Conservation (phyloP, 2,113 vertebrate genomes). For the Bothrops jararaca region DNA sequence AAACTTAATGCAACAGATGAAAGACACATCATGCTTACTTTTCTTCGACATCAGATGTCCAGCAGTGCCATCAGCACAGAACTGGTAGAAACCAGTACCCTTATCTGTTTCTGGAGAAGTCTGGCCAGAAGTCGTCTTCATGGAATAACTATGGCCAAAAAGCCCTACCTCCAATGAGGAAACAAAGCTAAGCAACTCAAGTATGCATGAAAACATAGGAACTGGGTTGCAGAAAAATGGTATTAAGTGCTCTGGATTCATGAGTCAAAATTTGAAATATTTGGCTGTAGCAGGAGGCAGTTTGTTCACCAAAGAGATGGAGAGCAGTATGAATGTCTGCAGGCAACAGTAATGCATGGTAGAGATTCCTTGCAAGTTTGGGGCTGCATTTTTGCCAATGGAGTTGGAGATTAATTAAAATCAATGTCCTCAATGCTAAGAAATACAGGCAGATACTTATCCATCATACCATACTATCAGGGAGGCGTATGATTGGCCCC, state of each 20-base stretch:
- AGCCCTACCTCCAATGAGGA: neutral
- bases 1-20: neutral
- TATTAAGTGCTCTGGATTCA: neutral
- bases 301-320: no score
- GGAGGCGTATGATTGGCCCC: neutral
- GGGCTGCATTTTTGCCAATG: neutral
- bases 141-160: neutral
- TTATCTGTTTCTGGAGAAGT: neutral
- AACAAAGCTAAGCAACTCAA: neutral
- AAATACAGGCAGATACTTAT: neutral
- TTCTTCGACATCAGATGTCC: neutral
- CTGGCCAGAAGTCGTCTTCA: neutral
- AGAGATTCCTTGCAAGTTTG: no score
- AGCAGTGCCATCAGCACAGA: neutral
- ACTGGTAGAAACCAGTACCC: neutral
- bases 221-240: neutral
- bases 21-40: neutral
- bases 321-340: neutral
- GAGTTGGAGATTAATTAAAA: neutral
- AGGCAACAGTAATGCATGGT: neutral
- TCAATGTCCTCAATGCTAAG: neutral
- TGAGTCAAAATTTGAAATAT: neutral
- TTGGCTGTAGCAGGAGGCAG: neutral
- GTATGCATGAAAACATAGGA: neutral
- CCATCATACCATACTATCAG: neutral